Evolutionary conservation across 1,140 invertebrate species (phyloP), one percentile per base, ranked within the genome.

Genomic region (Drosophila micromelanica): DNA sequence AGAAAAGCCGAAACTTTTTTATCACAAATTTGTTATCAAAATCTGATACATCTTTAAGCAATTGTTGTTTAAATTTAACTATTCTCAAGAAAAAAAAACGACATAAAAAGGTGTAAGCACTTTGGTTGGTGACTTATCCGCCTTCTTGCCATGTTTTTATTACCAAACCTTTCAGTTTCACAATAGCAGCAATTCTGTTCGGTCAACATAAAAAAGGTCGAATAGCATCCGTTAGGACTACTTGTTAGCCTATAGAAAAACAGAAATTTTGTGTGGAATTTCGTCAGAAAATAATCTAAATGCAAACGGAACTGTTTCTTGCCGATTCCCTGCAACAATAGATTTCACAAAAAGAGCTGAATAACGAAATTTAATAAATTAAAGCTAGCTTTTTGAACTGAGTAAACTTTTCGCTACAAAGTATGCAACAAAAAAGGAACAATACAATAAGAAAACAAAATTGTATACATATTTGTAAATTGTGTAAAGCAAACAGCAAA

Each of bases 231-330:
- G 61, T 65, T 65, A 40, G 43, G 61, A 61, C 45, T 20, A 54
- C 59, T 70, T 62, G 57, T 54, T 54, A 54, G 35, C 48, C 27
- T 59, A 17, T 13, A 12, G 32, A 13, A 23, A 15, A 27, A 35
- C 30, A 32, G 7, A 42, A 54, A 35, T 37, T 6, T 13, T 32
- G n/a, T 40, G 42, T 52, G 23, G 11, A 54, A 35, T 45, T 20
- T 15, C 17, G 15, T 8, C 13, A 8, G 45, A 65, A 78, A 89
- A 89, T 84, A 78, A 89, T 87, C 68, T 79, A 89, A 87, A 87
- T 87, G 84, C 82, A 82, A 89, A 82, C 72, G 73, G 57, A 89
- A 89, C 82, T 86, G 89, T 87, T 86, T 63, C 77, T 63, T 63
- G 62, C 51, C 48, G 54, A 54, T 54, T 73, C 6, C 32, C n/a